Conservation (phyloP, 92 coral and sea anemone genomes). For the Metridium senile region DNA sequence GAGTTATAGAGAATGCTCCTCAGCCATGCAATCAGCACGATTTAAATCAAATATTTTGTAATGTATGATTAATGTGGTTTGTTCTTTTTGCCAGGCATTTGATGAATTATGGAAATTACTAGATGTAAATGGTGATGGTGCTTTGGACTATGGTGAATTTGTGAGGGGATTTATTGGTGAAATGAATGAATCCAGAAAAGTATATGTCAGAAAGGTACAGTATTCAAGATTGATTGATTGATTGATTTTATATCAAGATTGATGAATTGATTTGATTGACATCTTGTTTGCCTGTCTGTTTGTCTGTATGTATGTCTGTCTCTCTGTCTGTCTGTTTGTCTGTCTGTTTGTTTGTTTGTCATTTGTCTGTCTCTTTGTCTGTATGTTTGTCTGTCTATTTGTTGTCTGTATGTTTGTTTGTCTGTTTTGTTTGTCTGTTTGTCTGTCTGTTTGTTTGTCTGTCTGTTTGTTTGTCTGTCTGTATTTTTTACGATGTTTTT, state of each 20-base stretch:
- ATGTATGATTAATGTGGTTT: no score
- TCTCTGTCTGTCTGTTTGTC: neutral
- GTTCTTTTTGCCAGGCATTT: slow-evolving; percentile 49
- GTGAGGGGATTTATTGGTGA: slow-evolving; percentile 96
- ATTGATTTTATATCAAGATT: neutral
- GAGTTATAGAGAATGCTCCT: no score
- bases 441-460: no score
- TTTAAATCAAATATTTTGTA: no score
- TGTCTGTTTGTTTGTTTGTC: neutral
- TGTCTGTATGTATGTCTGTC: neutral
- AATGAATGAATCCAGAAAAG: slow-evolving; percentile 90
- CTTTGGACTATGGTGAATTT: slow-evolving; percentile 92
- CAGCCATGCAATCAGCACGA: no score
- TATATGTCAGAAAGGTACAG: slow-evolving; percentile 82
- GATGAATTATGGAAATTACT: slow-evolving; percentile 76
- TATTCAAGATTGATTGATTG: no score
- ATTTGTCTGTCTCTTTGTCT: no score
- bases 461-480: no score
- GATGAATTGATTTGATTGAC: neutral
- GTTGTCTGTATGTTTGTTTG: no score
- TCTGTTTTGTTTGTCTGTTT: no score
- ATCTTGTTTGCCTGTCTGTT: neutral
- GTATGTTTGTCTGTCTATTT: no score
- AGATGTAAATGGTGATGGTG: slow-evolving; percentile 92
- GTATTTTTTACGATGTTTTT: no score